Conservation (phyloP, 2,797 vertebrate genomes). For the Etheostoma nigrum region DNA sequence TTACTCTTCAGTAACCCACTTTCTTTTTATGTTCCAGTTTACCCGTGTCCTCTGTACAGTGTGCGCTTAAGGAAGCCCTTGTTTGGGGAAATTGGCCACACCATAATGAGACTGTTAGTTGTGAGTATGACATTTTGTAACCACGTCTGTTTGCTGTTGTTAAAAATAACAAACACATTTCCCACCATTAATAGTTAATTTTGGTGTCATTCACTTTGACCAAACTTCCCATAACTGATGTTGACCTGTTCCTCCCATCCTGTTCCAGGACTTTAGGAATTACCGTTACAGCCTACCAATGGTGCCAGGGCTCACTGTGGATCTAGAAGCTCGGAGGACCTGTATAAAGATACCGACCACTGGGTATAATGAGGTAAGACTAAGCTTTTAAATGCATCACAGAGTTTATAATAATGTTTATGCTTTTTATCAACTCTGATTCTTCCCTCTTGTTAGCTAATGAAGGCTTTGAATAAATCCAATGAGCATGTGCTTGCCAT, state of each 20-base stretch:
- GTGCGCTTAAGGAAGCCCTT: constrained; percentile 96
- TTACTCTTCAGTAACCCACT: not conserved
- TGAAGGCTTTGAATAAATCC: constrained; percentile 98
- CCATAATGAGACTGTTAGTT: constrained; percentile 98
- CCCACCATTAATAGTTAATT: not conserved
- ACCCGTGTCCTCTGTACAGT: constrained; percentile 97
- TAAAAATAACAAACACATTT: not conserved
- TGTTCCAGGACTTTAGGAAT: constrained; percentile 95
- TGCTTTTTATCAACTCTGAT: not conserved
- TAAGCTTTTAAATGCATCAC: not conserved
- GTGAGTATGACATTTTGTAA: constrained; percentile 84
- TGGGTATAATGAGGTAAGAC: constrained; percentile 94
- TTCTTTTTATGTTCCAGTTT: constrained; percentile 84
- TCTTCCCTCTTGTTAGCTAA: constrained; percentile 84
- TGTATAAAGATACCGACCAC: constrained; percentile 96
- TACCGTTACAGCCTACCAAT: constrained; percentile 97
- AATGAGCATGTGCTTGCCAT: constrained; percentile 97
- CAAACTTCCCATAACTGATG: constrained; percentile 1
- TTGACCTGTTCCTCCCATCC: constrained; percentile 3
- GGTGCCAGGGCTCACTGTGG: constrained; percentile 95
- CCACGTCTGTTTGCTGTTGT: not conserved
- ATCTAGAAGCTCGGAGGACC: constrained; percentile 97
- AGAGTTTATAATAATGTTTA: not conserved
- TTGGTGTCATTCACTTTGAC: not conserved
- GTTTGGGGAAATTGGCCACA: constrained; percentile 97